A percentile compares a stretch with the other conserved stretches of the same genome.
Evolutionary conservation across 2,888 invertebrate species (phyloP).

Genomic region (Eupithecia abbreviata): DNA sequence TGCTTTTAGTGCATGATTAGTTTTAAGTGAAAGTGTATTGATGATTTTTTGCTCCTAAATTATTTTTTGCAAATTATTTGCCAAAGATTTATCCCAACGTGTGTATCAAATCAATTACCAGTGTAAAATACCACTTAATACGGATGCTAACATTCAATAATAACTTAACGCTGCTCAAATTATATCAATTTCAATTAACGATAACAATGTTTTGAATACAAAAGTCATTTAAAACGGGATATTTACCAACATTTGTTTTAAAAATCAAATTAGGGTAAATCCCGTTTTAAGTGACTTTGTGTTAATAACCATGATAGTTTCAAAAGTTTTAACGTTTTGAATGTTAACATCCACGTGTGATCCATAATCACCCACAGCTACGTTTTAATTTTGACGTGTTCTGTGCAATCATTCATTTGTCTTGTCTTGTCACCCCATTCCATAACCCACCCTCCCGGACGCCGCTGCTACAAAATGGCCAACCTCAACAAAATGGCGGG

Average conservation of each 20-base stretch:
- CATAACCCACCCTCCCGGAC: conserved; percentile 79
- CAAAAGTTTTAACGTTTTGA: conserved; percentile 36
- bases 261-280: too few relatives aligned
- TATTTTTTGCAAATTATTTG: conserved; percentile 48
- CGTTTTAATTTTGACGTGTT: conserved; percentile 71
- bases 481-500: conserved; percentile 57
- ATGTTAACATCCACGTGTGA: conserved; percentile 70
- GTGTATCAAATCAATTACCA: conserved; percentile 53
- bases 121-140: conserved; percentile 70
- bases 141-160: conserved; percentile 52
- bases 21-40: conserved; percentile 40
- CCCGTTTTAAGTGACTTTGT: too few relatives aligned
- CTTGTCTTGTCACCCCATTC: conserved; percentile 83
- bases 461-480: conserved; percentile 67
- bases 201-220: conserved; percentile 45
- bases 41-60: conserved; percentile 34
- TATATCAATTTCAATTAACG: background rate
- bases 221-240: too few relatives aligned
- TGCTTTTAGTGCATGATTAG: conserved; percentile 43
- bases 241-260: too few relatives aligned
- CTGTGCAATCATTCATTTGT: conserved; percentile 81
- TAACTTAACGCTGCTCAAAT: background rate
- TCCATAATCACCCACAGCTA: conserved; percentile 76
- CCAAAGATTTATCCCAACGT: conserved; percentile 33
- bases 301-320: too few relatives aligned